Conservation (phyloP, 2,113 vertebrate genomes). For the Nibea albiflora region DNA sequence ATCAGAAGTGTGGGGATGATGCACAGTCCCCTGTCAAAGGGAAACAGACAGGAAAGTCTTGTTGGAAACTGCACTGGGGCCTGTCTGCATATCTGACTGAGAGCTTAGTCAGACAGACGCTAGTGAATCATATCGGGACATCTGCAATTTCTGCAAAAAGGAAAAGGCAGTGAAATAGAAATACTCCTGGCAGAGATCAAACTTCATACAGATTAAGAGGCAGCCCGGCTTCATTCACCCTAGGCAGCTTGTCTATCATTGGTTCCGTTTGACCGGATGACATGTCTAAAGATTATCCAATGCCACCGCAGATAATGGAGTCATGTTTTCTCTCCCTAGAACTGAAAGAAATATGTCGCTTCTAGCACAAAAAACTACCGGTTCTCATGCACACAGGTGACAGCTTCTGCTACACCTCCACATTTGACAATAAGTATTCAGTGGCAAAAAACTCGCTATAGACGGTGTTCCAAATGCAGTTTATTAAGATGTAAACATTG, state of each 20-base stretch:
- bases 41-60: conserved; percentile 49
- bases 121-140: conserved; percentile 66
- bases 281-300: conserved; percentile 66
- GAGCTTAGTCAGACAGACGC: conserved; percentile 58
- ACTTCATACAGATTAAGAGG: conserved; percentile 64
- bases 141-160: conserved; percentile 64
- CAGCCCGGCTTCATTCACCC: conserved; percentile 50
- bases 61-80: conserved; percentile 39
- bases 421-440: conserved; percentile 19
- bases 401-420: conserved; percentile 19
- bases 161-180: conserved; percentile 46
- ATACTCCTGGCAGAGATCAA: conserved; percentile 54
- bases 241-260: conserved; percentile 61
- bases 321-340: conserved; percentile 29
- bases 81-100: conserved; percentile 64
- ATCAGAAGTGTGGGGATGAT: conserved; percentile 62
- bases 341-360: conserved; percentile 39
- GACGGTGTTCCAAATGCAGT: conserved; percentile 11
- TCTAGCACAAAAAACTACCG: conserved; percentile 42
- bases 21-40: conserved; percentile 58
- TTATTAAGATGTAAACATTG: not conserved
- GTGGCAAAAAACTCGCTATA: not conserved
- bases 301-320: conserved; percentile 57
- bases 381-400: conserved; percentile 36
- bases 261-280: conserved; percentile 64